These are phyloP conservation scores for Netelia fuscicornis DNA, from an alignment of 2,888 invertebrate genomes.

Conservation along the genomic window DNA sequence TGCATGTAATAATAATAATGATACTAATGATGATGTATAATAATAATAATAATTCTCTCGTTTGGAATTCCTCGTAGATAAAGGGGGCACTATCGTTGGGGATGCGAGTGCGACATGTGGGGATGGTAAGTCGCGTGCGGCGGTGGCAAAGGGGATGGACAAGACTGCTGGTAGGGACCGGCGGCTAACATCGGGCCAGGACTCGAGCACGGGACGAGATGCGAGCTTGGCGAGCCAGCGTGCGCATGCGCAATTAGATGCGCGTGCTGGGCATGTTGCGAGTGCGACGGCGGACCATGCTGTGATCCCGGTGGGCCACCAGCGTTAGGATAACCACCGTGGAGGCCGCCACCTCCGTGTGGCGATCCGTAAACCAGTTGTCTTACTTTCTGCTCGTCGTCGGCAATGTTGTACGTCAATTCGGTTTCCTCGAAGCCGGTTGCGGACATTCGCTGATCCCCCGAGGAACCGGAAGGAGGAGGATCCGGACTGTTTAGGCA, in stretches of 20 bases:
- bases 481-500: slow-evolving; percentile 99
- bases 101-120: slow-evolving; percentile 90
- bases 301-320: slow-evolving; percentile 81
- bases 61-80: too few relatives aligned
- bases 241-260: slow-evolving; percentile 89
- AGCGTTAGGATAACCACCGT: slow-evolving; percentile 81
- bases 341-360: slow-evolving; percentile 88
- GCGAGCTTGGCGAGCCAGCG: slow-evolving; percentile 85
- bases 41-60: neutral
- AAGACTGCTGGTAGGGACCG: slow-evolving; percentile 87
- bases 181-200: slow-evolving; percentile 91
- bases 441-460: slow-evolving; percentile 98
- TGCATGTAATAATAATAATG: neutral
- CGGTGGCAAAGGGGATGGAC: slow-evolving; percentile 91
- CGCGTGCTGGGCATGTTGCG: slow-evolving; percentile 87
- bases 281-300: slow-evolving; percentile 86
- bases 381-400: slow-evolving; percentile 98
- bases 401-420: slow-evolving; percentile 97
- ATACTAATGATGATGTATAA: neutral
- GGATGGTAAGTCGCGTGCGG: slow-evolving; percentile 87
- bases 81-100: slow-evolving; percentile 90
- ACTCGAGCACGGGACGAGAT: slow-evolving; percentile 87
- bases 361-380: slow-evolving; percentile 94
- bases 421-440: slow-evolving; percentile 99
- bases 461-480: slow-evolving; percentile 88